A percentile compares a stretch with the other conserved stretches of the same genome.
Evolutionary conservation across 2,113 vertebrate genomes (phyloP).

Genomic region (Phyllostomus discolor): DNA sequence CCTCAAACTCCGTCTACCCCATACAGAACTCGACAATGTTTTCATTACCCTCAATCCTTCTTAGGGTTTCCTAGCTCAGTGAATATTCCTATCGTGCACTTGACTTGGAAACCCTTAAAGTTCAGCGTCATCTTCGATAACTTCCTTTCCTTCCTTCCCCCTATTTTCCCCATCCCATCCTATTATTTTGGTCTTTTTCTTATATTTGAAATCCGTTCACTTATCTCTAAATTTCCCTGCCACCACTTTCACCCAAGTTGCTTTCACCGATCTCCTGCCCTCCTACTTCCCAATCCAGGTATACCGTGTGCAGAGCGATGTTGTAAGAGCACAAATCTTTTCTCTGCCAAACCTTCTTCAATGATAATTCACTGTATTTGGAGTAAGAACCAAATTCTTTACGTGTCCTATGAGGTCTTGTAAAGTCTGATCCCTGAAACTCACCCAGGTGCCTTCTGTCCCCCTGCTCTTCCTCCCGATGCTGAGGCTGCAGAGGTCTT

Average conservation of each 20-base stretch:
- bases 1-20: not conserved
- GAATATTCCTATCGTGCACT: too few relatives aligned
- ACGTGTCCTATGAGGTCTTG: not conserved
- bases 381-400: not conserved
- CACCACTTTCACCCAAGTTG: not conserved
- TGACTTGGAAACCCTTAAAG: not conserved
- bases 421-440: not conserved
- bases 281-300: not conserved
- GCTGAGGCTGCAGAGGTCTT: not conserved
- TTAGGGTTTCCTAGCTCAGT: not conserved
- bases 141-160: not conserved
- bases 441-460: not conserved
- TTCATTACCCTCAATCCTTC: not conserved
- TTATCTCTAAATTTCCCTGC: not conserved
- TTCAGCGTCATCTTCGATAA: not conserved
- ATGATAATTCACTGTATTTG: not conserved
- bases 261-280: not conserved
- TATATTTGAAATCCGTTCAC: not conserved
- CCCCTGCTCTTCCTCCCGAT: not conserved
- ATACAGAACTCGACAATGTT: not conserved
- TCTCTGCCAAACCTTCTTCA: not conserved
- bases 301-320: not conserved
- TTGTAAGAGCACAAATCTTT: not conserved
- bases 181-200: not conserved
- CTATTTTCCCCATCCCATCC: not conserved